phyloP scores from a whole-genome alignment of 2,113 vertebrate genomes.

The Micromys minutus region DNA sequence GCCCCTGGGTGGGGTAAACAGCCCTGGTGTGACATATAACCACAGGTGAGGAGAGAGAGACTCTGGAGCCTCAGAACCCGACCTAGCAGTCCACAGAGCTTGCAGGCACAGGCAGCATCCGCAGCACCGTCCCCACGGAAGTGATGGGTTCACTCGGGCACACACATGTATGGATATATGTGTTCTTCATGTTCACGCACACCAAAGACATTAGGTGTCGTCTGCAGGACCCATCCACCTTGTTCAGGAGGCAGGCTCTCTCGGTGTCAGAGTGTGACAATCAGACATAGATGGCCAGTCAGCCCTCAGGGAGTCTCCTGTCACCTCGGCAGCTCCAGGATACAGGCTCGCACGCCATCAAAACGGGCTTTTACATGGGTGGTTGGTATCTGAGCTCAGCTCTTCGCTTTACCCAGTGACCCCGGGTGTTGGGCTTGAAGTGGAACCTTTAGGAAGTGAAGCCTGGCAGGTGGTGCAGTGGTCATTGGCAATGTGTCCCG shows the following conservation, averaged over 20 bases:
- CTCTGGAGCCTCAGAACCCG: background rate
- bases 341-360: background rate
- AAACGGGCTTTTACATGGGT: background rate
- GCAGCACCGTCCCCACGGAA: background rate
- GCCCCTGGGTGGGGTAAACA: background rate
- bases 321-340: background rate
- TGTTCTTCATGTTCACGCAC: background rate
- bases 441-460: background rate
- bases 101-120: background rate
- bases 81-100: background rate
- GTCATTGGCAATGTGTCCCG: background rate
- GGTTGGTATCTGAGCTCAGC: background rate
- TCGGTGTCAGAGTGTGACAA: background rate
- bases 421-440: background rate
- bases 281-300: background rate
- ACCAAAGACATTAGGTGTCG: background rate
- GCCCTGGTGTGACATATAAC: background rate
- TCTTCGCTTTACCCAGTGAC: background rate
- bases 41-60: background rate
- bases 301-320: background rate
- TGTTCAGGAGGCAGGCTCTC: background rate
- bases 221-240: background rate
- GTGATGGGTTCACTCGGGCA: background rate
- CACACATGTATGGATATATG: background rate
- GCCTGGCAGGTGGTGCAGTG: too few species aligned